Conservation (phyloP, 2,113 vertebrate species). For the Rousettus leschenaultii region DNA sequence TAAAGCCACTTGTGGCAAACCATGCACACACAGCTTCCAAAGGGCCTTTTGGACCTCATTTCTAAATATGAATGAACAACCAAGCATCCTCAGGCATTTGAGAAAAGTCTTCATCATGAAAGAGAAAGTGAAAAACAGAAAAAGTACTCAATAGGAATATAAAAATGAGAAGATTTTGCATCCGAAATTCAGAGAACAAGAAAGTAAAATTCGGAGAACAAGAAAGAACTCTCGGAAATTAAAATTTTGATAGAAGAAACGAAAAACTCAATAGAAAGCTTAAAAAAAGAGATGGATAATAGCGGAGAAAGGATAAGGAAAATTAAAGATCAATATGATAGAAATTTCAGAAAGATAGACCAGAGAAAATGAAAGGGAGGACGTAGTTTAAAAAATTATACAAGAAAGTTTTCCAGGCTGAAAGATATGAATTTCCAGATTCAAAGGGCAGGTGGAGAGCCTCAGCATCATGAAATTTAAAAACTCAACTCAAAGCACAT, state of each 20-base stretch:
- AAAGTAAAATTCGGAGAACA: not conserved
- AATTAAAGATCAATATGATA: not conserved
- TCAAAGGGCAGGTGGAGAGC: not conserved
- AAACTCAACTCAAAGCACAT: not conserved
- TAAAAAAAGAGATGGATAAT: not conserved
- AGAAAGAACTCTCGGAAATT: not conserved
- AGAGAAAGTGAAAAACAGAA: not conserved
- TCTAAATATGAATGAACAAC: not conserved
- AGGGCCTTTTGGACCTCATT: not conserved
- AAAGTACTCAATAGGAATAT: not conserved
- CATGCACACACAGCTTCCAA: not conserved
- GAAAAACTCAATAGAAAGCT: not conserved
- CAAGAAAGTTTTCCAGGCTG: not conserved
- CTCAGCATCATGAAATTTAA: not conserved
- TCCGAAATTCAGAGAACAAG: not conserved
- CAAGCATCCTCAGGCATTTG: not conserved
- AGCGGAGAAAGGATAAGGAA: not conserved
- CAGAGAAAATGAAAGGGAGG: not conserved
- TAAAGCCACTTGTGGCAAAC: not conserved
- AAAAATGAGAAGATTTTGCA: not conserved
- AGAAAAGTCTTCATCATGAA: not conserved
- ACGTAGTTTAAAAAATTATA: not conserved
- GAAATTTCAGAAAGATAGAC: not conserved
- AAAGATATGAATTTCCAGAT: not conserved
- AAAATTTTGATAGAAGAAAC: slow-evolving; percentile 8